Percentiles rank a stretch among this genome's conserved stretches.
phyloP scores from a whole-genome alignment of 2,888 invertebrate species.

The Caenorhabditis zanzibari region DNA sequence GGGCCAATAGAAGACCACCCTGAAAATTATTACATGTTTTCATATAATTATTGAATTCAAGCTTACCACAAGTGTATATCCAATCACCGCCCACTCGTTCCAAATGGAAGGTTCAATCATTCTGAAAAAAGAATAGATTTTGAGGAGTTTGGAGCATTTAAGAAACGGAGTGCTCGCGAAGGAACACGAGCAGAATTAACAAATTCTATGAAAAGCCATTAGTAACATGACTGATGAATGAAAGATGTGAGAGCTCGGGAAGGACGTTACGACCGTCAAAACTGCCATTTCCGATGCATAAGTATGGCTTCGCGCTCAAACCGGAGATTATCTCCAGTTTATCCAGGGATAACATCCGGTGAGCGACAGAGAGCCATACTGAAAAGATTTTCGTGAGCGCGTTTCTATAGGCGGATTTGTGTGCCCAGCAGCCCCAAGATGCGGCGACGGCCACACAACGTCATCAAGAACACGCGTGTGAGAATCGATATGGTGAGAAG shows the following conservation, averaged over 20 bases:
- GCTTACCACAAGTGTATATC: constrained; percentile 9
- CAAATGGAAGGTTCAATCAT: neutral
- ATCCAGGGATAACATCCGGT: constrained; percentile 35
- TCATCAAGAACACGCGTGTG: neutral
- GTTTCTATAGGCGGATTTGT: neutral
- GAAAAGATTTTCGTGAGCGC: neutral
- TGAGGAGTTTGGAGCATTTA: too few relatives aligned
- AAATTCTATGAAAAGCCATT: constrained; percentile 3
- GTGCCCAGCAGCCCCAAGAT: too few relatives aligned
- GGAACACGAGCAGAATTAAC: neutral
- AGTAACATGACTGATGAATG: constrained; percentile 14
- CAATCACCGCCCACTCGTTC: constrained; percentile 2
- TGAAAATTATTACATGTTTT: neutral
- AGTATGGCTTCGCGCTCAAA: constrained; percentile 33
- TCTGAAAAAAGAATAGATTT: neutral
- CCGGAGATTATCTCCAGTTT: constrained; percentile 8
- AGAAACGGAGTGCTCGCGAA: too few relatives aligned
- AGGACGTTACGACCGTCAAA: neutral
- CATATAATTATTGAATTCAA: neutral
- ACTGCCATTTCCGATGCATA: constrained; percentile 44
- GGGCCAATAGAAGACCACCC: constrained; percentile 1
- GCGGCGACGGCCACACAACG: neutral
- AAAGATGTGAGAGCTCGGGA: neutral
- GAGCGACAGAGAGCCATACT: neutral
- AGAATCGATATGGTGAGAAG: constrained; percentile 1